phyloP scores from a whole-genome alignment of 2,113 vertebrate genomes.

The Columba livia region DNA sequence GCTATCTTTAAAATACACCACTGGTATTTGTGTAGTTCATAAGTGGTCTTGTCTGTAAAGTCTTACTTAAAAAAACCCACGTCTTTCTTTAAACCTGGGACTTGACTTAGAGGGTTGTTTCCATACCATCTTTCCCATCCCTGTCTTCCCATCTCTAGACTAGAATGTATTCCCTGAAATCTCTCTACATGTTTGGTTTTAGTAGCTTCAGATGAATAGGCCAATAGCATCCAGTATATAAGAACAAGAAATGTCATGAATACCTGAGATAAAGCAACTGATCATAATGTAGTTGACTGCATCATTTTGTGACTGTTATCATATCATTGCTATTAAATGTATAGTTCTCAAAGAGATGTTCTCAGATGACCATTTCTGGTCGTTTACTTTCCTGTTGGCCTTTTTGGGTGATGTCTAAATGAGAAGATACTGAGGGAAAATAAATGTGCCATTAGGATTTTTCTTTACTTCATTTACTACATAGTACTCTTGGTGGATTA shows the following conservation, averaged over 20 bases:
- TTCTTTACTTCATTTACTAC: neutral
- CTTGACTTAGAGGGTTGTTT: neutral
- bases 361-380: neutral
- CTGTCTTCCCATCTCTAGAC: fast-evolving
- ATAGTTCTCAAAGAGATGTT: neutral
- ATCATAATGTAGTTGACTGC: neutral
- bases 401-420: neutral
- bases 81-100: neutral
- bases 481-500: fast-evolving
- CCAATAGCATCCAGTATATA: neutral
- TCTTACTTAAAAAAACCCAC: neutral
- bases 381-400: fast-evolving
- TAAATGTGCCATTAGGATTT: neutral
- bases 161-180: neutral
- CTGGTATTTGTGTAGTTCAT: fast-evolving
- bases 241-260: neutral
- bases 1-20: neutral
- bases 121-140: neutral
- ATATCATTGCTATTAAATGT: neutral
- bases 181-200: neutral
- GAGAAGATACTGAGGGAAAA: neutral
- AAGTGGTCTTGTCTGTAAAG: fast-evolving
- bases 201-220: neutral
- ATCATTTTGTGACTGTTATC: neutral
- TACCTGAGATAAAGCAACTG: neutral